phyloP scores from a whole-genome alignment of 2,797 vertebrate genomes.

The Kryptolebias ocellatus region DNA sequence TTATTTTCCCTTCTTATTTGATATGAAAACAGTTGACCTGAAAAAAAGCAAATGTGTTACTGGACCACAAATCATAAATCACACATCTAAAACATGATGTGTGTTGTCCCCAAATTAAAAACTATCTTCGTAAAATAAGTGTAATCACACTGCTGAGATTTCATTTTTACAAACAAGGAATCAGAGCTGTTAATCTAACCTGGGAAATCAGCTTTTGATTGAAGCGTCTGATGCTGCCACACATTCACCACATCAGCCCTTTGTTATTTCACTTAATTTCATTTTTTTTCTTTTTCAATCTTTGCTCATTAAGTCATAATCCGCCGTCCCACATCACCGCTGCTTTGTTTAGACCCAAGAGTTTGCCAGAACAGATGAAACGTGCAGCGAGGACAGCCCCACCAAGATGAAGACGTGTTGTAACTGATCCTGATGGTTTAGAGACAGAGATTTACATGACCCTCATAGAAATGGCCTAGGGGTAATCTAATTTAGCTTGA shows the following conservation, averaged over 20 bases:
- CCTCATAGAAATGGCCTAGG: slow-evolving; percentile 64
- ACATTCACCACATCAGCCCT: slow-evolving; percentile 25
- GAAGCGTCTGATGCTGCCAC: slow-evolving; percentile 31
- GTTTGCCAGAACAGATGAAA: slow-evolving; percentile 18
- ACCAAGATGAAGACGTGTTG: not conserved
- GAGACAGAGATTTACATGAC: slow-evolving; percentile 67
- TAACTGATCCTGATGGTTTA: slow-evolving; percentile 46
- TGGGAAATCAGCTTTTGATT: slow-evolving; percentile 45
- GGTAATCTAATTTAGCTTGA: slow-evolving; percentile 77
- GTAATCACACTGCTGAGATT: slow-evolving; percentile 17
- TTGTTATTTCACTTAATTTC: slow-evolving; percentile 45
- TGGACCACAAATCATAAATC: not conserved
- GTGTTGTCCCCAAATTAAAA: slow-evolving; percentile 10
- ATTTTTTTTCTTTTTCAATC: slow-evolving; percentile 34
- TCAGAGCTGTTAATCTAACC: slow-evolving; percentile 28
- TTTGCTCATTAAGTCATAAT: slow-evolving; percentile 48
- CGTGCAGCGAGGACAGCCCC: not conserved
- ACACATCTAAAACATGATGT: not conserved
- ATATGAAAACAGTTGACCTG: too few species aligned
- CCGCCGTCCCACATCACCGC: slow-evolving; percentile 23
- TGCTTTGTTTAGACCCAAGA: slow-evolving; percentile 20
- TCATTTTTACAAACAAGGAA: slow-evolving; percentile 20
- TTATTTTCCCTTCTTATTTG: too few species aligned
- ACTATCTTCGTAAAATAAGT: not conserved
- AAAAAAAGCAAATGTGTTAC: not conserved